Evolutionary conservation across 2,888 invertebrate species (phyloP), one percentile per base, ranked within the genome.

Genomic region (Graphium colonna): DNA sequence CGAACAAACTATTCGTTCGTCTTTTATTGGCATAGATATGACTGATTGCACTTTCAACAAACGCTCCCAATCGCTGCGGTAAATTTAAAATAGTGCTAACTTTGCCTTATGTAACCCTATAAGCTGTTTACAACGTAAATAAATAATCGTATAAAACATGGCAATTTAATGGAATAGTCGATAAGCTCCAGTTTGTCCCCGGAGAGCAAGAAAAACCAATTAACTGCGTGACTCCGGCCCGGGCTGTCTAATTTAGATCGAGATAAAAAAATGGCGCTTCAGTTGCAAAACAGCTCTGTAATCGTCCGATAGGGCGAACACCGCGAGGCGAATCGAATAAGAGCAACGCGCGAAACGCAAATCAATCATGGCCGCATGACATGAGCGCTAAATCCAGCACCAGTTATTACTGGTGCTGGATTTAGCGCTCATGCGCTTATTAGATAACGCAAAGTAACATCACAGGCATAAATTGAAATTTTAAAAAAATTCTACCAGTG

Each of bases 211-310:
- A 48, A 68, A 68, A 69, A 63, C 49, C 51, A 64, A 64, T 67
- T 61, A 59, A 63, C 61, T 60, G 53, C 62, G 63, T 76, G 73
- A 75, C 62, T 75, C 70, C 69, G 59, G 56, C 63, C 48, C 56
- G 63, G 56, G 54, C 57, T 53, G 60, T 62, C 60, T 64, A 59
- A 63, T 63, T 62, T 56, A 55, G 63, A 64, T 57, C 60, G 58
- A 57, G 60, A 61, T 61, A 60, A 56, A 65, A 65, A 62, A 59
- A 58, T 60, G 60, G 63, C 38, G 45, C 50, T 56, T 55, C 55
- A 51, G 57, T 53, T 56, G 50, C 42, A 51, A 55, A 50, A 26
- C 21, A 51, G 42, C 51, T 41, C 51, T 36, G 46, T 52, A 52
- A 56, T 51, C 56, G 33, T 52, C 39, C 45, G 44, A 55, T 38